Evolutionary conservation across 1,140 invertebrate species (phyloP).

Genomic region (honey bee (Apis mellifera)): Amel_HAv3.1 CM009946.2:3870001-3870500

Average conservation of each 20-base stretch:
- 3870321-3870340: background rate
- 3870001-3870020: too few species aligned
- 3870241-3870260: conserved; percentile 4
- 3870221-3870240: conserved; percentile 36
- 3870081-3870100: background rate
- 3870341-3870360: conserved; percentile 27
- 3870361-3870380: conserved; percentile 32
- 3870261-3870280: background rate
- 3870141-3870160: too few species aligned
- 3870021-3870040: too few species aligned
- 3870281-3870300: conserved; percentile 6
- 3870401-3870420: conserved; percentile 33
- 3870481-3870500: background rate
- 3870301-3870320: background rate
- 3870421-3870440: conserved; percentile 32
- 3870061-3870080: background rate
- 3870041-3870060: conserved; percentile 16
- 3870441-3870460: conserved; percentile 31
- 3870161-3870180: conserved; percentile 9
- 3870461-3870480: background rate
- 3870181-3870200: background rate
- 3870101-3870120: background rate
- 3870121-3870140: background rate
- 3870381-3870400: conserved; percentile 9
- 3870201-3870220: background rate